These are phyloP conservation scores for Scaptodrosophila latifasciaeformis DNA, from an alignment of 2,888 invertebrate genomes.

Conservation along the genomic window DNA sequence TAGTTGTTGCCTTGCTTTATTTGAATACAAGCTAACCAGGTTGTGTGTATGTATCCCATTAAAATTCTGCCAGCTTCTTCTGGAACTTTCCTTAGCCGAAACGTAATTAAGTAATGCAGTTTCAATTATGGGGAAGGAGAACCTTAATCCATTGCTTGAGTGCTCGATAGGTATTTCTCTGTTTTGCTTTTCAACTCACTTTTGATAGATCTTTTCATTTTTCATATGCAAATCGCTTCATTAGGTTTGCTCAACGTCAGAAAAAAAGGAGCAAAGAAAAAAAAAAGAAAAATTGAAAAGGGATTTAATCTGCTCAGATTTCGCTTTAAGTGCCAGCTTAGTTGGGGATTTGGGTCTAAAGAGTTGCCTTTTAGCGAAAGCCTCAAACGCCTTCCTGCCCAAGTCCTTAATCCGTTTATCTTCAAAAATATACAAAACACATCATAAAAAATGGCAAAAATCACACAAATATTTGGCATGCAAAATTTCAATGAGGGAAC, in stretches of 20 bases:
- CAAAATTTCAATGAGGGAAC: constrained; percentile 62
- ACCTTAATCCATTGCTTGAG: no score
- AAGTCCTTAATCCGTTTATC: no score
- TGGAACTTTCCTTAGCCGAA: no score
- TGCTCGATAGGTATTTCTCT: not conserved
- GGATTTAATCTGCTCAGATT: no score
- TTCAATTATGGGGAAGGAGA: no score
- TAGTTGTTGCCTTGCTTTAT: no score
- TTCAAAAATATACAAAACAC: no score
- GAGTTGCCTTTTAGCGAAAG: not conserved
- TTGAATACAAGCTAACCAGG: not conserved
- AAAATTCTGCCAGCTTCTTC: no score
- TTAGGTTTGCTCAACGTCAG: constrained; percentile 46
- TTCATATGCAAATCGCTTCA: constrained; percentile 55
- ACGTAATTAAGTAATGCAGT: no score
- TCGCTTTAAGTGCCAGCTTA: constrained; percentile 11
- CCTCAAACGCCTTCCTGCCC: not conserved
- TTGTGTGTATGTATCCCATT: constrained; percentile 12
- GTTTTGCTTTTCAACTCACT: not conserved
- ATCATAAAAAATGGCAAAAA: not conserved
- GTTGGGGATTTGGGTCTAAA: not conserved
- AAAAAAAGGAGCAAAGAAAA: no score
- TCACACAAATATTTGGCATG: constrained; percentile 60
- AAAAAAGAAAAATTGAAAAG: no score
- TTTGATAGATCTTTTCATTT: no score